Percentiles rank a stretch among this genome's conserved stretches.
Evolutionary conservation across 2,113 vertebrate genomes (phyloP).

Genomic region (Bettongia penicillata): DNA sequence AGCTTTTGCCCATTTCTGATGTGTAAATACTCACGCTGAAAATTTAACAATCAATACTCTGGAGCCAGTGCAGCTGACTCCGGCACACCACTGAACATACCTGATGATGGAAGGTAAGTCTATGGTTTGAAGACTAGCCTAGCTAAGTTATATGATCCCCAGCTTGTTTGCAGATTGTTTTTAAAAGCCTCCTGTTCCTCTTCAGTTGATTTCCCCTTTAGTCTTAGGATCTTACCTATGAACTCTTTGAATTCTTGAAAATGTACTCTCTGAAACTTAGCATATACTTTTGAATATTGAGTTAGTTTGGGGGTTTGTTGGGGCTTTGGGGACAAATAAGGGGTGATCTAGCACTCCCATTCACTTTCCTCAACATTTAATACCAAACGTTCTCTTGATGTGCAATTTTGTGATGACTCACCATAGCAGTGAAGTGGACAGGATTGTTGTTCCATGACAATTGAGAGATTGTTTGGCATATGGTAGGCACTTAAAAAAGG

Average conservation of each 20-base stretch:
- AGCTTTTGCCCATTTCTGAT: background rate
- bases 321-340: background rate
- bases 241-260: background rate
- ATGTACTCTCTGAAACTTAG: background rate
- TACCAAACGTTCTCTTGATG: background rate
- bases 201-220: background rate
- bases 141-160: background rate
- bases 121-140: background rate
- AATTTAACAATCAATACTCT: background rate
- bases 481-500: background rate
- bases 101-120: background rate
- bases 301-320: background rate
- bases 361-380: background rate
- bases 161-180: background rate
- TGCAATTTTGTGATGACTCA: background rate
- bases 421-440: background rate
- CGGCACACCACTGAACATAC: background rate
- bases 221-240: background rate
- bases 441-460: background rate
- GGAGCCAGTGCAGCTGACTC: background rate
- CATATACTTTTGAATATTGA: background rate
- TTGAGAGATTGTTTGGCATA: background rate
- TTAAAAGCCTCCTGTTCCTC: background rate
- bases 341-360: background rate
- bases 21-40: background rate